These are phyloP conservation scores for Crotophaga sulcirostris DNA, from an alignment of 2,113 vertebrate genomes.

Conservation along the genomic window DNA sequence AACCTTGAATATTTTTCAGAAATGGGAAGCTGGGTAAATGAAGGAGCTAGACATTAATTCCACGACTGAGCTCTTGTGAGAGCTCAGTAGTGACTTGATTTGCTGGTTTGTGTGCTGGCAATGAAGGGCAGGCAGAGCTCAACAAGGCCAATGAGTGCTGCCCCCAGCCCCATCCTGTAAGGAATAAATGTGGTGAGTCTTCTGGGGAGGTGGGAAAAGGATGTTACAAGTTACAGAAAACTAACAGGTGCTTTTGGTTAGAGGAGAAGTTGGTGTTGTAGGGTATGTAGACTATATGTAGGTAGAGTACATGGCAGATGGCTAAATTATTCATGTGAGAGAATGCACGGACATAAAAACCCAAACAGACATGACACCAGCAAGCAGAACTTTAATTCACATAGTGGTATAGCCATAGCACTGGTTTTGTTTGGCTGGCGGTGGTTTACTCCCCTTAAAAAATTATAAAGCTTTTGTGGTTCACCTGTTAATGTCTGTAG, in stretches of 20 bases:
- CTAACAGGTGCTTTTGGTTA: neutral
- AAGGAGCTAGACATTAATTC: neutral
- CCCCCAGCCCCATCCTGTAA: fast-evolving
- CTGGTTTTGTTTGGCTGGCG: neutral
- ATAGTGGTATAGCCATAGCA: fast-evolving
- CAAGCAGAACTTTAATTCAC: neutral
- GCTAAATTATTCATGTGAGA: neutral
- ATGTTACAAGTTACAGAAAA: neutral
- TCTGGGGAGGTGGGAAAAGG: neutral
- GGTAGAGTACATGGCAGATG: neutral
- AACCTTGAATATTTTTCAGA: neutral
- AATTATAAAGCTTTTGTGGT: neutral
- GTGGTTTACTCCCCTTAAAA: neutral
- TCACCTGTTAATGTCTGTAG: neutral
- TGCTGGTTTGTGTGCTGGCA: neutral
- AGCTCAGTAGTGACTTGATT: neutral
- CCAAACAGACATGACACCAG: fast-evolving
- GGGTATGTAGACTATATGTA: fast-evolving
- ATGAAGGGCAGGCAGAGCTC: neutral
- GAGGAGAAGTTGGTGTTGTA: neutral
- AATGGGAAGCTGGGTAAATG: neutral
- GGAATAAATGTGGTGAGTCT: fast-evolving
- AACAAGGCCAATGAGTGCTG: neutral
- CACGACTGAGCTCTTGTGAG: neutral
- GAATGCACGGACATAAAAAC: neutral